These are phyloP conservation scores for Athene cunicularia DNA, from an alignment of 2,113 vertebrate genomes.

Conservation along the genomic window DNA sequence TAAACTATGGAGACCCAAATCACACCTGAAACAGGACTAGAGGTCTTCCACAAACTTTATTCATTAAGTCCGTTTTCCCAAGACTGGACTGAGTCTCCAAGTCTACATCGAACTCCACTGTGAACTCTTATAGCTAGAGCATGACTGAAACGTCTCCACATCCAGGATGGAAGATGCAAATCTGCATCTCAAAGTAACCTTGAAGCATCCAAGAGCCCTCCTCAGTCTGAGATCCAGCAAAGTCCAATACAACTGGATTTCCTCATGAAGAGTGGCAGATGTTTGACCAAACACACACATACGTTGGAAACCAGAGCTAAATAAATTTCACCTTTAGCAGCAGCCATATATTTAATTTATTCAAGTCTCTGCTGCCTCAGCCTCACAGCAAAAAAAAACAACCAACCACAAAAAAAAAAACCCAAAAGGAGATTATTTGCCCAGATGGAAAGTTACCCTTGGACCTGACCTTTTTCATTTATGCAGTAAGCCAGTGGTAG, in stretches of 20 bases:
- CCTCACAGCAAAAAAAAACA: neutral
- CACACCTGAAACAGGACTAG: too few species aligned
- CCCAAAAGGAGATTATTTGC: neutral
- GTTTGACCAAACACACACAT: neutral
- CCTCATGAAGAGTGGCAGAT: neutral
- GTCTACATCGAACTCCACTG: neutral
- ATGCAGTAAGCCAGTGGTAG: neutral
- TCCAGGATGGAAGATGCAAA: too few species aligned
- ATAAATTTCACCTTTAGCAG: neutral
- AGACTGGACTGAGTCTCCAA: neutral
- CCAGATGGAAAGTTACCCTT: neutral
- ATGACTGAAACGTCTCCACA: neutral
- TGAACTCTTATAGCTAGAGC: neutral
- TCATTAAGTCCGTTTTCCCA: neutral
- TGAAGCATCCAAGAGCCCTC: neutral
- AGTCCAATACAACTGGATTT: neutral
- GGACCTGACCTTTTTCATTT: neutral
- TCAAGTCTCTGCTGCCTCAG: neutral
- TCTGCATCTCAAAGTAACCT: neutral
- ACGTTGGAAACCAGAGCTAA: neutral
- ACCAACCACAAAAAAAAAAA: accelerated
- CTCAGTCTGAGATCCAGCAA: neutral
- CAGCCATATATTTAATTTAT: neutral
- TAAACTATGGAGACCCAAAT: neutral
- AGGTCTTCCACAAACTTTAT: neutral